A percentile compares a stretch with the other conserved stretches of the same genome.
Evolutionary conservation across 2,797 vertebrate genomes (phyloP).

Genomic region (Catostomus latipinnis): DNA sequence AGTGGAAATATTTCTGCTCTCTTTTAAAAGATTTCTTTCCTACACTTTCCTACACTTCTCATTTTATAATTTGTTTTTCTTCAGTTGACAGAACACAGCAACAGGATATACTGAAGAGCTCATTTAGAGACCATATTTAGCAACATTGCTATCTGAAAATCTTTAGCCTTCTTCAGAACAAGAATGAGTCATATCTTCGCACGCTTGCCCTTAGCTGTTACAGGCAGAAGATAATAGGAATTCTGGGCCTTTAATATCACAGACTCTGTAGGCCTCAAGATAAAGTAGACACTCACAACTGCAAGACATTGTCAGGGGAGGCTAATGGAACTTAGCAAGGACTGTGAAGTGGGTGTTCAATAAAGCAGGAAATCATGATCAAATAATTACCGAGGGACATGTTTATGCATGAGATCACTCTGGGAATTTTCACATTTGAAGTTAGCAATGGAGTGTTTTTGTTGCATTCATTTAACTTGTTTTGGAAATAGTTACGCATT

Average conservation of each 20-base stretch:
- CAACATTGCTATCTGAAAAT: constrained; percentile 26
- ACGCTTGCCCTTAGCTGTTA: constrained; percentile 5
- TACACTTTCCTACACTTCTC: background rate
- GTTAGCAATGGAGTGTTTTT: background rate
- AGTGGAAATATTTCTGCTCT: too few relatives aligned
- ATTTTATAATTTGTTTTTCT: background rate
- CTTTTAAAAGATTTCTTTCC: too few relatives aligned
- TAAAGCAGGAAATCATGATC: constrained; percentile 11
- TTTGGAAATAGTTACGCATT: background rate
- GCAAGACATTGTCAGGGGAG: constrained; percentile 34
- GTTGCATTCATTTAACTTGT: background rate
- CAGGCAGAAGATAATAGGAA: constrained; percentile 48
- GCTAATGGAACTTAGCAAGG: constrained; percentile 23
- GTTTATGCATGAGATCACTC: background rate
- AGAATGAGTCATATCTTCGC: constrained; percentile 32
- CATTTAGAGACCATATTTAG: constrained; percentile 15
- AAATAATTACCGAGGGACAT: background rate
- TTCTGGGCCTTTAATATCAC: constrained; percentile 45
- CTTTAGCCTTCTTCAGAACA: constrained; percentile 11
- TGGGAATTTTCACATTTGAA: background rate
- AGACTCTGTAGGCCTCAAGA: constrained; percentile 26
- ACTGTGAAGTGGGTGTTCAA: constrained; percentile 21
- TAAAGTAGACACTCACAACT: constrained; percentile 44
- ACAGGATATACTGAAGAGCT: constrained; percentile 17
- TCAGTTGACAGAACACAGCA: constrained; percentile 10